Percentiles rank a stretch among this genome's conserved stretches.
These are phyloP conservation scores for Alloscopus bannaensis DNA, from an alignment of 2,888 invertebrate species.

Conservation along the genomic window DNA sequence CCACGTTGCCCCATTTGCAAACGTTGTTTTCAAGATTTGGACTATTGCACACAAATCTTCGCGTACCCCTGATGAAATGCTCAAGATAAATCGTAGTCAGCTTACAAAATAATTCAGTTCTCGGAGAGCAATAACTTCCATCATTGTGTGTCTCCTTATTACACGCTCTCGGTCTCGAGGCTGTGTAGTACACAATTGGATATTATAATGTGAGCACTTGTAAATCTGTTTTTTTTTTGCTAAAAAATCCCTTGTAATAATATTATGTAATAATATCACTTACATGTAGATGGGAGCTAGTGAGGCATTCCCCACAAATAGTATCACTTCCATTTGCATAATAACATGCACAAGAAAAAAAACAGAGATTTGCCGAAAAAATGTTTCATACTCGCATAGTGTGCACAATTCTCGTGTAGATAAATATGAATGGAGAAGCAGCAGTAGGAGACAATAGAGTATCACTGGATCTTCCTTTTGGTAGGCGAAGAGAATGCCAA, in stretches of 20 bases:
- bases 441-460: neutral
- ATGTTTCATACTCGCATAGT: neutral
- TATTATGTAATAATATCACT: slow-evolving; percentile 34
- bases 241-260: slow-evolving; percentile 33
- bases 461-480: slow-evolving; percentile 39
- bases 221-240: neutral
- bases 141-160: neutral
- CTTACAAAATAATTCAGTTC: slow-evolving; percentile 3
- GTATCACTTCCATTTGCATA: slow-evolving; percentile 58
- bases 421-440: neutral
- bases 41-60: no score
- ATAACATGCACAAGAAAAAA: slow-evolving; percentile 23
- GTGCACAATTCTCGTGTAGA: neutral
- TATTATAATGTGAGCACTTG: neutral
- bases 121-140: neutral
- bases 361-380: neutral
- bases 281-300: slow-evolving; percentile 41
- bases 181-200: neutral
- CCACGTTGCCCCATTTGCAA: slow-evolving; percentile 20
- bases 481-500: slow-evolving; percentile 54
- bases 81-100: neutral
- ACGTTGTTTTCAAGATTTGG: neutral
- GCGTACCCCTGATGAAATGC: no score
- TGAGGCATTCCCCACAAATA: slow-evolving; percentile 44
- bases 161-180: neutral